Percentiles rank a stretch among this genome's conserved stretches.
Conservation (phyloP, 2,797 vertebrate genomes). For the Diplodus sargus region DNA sequence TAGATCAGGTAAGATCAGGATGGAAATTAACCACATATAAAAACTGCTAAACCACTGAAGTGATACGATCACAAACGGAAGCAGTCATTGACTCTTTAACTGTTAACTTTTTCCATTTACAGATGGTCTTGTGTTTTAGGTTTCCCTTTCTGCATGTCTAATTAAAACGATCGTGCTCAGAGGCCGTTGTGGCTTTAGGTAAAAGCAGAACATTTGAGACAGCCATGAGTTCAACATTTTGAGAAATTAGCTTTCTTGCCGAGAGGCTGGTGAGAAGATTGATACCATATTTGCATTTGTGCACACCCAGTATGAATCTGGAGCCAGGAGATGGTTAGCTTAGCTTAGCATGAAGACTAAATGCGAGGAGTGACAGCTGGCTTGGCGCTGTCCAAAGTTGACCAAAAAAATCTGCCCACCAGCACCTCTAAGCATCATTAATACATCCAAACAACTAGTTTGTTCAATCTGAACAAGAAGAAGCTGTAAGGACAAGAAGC, state of each 20-base stretch:
- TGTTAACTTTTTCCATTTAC: not conserved
- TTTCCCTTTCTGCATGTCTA: not conserved
- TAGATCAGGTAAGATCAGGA: not conserved
- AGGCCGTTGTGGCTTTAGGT: not conserved
- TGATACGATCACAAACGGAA: not conserved
- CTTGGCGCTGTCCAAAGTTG: no score
- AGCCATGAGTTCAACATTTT: not conserved
- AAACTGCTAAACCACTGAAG: not conserved
- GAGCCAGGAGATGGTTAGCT: not conserved
- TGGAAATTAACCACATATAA: conserved; percentile 15
- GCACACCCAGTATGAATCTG: not conserved
- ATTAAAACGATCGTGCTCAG: not conserved
- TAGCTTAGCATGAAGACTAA: not conserved
- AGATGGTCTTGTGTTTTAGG: not conserved
- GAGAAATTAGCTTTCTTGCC: not conserved
- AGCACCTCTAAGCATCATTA: no score
- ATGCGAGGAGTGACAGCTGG: not conserved
- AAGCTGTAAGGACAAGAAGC: no score
- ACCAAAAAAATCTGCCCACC: no score
- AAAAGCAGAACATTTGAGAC: no score
- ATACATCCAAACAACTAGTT: no score
- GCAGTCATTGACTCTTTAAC: not conserved
- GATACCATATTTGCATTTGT: not conserved
- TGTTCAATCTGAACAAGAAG: no score
- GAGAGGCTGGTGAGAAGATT: not conserved